Evolutionary conservation across 1,140 invertebrate genomes (phyloP), one percentile per base, ranked within the genome.

Genomic region (Heliconius himera): DNA sequence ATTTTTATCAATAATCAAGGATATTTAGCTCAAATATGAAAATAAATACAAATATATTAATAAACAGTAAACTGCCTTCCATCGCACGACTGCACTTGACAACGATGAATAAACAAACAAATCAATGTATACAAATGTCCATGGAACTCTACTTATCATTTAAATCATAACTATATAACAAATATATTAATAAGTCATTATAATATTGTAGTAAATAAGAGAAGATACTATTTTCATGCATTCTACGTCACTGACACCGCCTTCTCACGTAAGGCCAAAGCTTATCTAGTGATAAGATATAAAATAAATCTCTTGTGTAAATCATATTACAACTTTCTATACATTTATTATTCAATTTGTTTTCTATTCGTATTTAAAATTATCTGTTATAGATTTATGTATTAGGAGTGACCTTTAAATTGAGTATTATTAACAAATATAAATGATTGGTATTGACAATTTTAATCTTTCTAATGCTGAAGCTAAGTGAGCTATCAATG

Each of bases 211-310:
- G 70, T 71, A 76, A 20, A 20, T 51, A 51, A 51, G 18, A 51
- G 6, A 0, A 20, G 5, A 18, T 51, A 51, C 0, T 54, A 66
- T 46, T 22, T 38, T 33, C 18, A 33, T 66, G 33, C 22, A 60
- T 8, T 56, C 18, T 29, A 76, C 81, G 84, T 83, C 79, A 82
- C 16, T 78, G 49, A 74, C 72, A 71, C 78, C 77, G 72, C 75
- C 81, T 77, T 26, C 49, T 73, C 54, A 73, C 29, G 73, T 75
- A 75, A 66, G 49, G 33, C 8, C 60, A 16, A 66, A 66, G 26
- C 60, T 66, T 66, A 66, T 66, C 60, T 29, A 6, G 22, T 66
- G 60, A 66, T 66, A 66, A 66, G 60, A 66, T 66, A 66, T 29
- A 29, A 66, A 22, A 26, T 66, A 26, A 66, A 66, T 66, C 60